These are phyloP conservation scores for Sardinella longiceps DNA, from an alignment of 2,797 vertebrate species.

Conservation along the genomic window DNA sequence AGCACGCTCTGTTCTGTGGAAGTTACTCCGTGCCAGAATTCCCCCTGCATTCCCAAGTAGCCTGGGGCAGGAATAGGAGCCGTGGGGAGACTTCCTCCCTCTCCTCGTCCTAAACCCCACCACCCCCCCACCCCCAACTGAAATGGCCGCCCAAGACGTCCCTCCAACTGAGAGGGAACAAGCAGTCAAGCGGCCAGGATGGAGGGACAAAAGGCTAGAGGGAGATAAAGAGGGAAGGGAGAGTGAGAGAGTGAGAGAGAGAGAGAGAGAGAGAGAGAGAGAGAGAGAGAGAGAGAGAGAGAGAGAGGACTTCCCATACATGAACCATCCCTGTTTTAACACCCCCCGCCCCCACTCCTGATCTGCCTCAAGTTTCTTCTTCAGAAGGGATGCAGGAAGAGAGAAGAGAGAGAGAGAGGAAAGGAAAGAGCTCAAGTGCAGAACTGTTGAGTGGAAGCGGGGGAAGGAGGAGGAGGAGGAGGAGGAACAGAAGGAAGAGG, in stretches of 20 bases:
- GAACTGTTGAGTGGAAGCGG: neutral
- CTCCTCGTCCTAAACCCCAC: neutral
- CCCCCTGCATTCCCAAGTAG: conserved; percentile 15
- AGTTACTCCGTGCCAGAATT: neutral
- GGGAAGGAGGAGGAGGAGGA: conserved; percentile 23
- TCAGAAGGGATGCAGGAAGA: neutral
- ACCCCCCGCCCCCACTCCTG: no score
- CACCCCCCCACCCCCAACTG: neutral
- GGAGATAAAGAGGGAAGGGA: neutral
- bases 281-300: neutral
- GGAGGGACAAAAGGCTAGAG: neutral
- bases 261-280: neutral
- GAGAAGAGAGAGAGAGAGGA: neutral
- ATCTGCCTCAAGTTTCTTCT: no score
- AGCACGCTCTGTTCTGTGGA: neutral
- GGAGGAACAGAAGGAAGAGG: neutral
- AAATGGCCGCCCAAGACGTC: neutral
- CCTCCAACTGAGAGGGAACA: neutral
- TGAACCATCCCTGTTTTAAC: no score
- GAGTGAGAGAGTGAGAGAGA: neutral
- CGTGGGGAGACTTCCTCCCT: neutral
- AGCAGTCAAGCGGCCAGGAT: neutral
- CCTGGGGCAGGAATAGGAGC: neutral
- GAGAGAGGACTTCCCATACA: neutral
- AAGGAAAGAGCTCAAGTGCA: no score